phyloP scores from a whole-genome alignment of 2,888 invertebrate genomes.

The Calliopum simillimum region DNA sequence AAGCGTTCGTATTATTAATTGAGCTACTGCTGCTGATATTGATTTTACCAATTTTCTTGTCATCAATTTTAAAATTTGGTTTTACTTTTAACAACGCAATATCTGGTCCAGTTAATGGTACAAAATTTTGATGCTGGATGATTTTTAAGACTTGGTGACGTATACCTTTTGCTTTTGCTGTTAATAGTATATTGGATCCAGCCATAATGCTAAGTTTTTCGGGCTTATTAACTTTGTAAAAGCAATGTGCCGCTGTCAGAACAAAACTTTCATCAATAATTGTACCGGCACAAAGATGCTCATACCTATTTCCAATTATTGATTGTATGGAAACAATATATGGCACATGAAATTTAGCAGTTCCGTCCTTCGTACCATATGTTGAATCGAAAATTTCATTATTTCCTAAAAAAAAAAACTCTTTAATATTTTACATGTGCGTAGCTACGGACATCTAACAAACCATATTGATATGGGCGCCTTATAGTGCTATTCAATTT shows the following conservation, averaged over 20 bases:
- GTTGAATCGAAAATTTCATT: too few species aligned
- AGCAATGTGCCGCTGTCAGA: constrained; percentile 63
- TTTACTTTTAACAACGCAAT: constrained; percentile 56
- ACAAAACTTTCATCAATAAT: constrained; percentile 57
- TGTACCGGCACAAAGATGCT: constrained; percentile 60
- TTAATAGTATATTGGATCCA: constrained; percentile 46
- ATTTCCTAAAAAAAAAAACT: too few species aligned
- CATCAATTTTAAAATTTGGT: constrained; percentile 51
- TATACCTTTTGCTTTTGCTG: constrained; percentile 35
- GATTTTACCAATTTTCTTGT: constrained; percentile 43
- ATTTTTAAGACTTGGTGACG: constrained; percentile 49
- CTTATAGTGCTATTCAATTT: too few species aligned
- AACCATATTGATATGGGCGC: too few species aligned
- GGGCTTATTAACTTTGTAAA: constrained; percentile 36
- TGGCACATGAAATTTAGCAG: constrained; percentile 44
- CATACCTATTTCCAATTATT: constrained; percentile 38
- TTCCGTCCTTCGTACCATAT: constrained; percentile 18
- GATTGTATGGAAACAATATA: constrained; percentile 51
- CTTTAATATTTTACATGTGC: too few species aligned
- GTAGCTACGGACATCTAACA: too few species aligned
- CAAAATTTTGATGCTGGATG: constrained; percentile 52
- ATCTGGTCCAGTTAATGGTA: constrained; percentile 54
- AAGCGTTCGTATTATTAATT: constrained; percentile 50
- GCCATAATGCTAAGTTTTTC: constrained; percentile 47
- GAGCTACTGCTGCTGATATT: constrained; percentile 55